Evolutionary conservation across 2,888 invertebrate genomes (phyloP), one percentile per base, ranked within the genome.

Genomic region (Cephus rjabovi): DNA sequence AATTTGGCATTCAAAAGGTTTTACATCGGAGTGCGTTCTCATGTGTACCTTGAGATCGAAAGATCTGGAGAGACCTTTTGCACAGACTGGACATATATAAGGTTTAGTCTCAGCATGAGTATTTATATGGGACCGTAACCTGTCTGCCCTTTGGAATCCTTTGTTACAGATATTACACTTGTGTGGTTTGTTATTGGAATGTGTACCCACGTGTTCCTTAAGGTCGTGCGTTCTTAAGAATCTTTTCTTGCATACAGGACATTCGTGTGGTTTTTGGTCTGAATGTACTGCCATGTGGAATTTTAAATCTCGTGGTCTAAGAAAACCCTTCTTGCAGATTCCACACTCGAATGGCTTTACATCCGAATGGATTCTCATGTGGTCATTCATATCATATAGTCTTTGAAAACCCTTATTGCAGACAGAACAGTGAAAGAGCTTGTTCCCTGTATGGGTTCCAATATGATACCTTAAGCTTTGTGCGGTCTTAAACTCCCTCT

Each of bases 161-260:
- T 94, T 94, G 1, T 93, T 90, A 84, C 95, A 95, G 74, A 93
- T 89, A 6, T 90, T 90, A 88, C 95, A 95, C 75, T 92, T 91
- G 80, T 92, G 93, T 0, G 93, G 92, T 79, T 93, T 93, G 3
- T 92, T 91, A n/a, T 92, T 89, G 4, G 91, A 92, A 84, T 95
- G 95, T 34, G 71, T 71, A 71, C 71, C 71, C 71, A 71, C 33
- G 12, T 71, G 71, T 15, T 71, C 71, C 71, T 71, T 71, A 12
- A 71, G 71, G 34, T 71, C 71, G 23, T 71, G 71, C 23, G 71
- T 71, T 34, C 71, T 71, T 34, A 71, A 3, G 71, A 71, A 71
- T 71, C 71, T 71, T 31, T 71, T 71, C 31, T 71, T 71, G 31
- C 71, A 71, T 33, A 71, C 34, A 31, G 71, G 71, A 71, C 71